Percentiles rank a stretch among this genome's conserved stretches.
phyloP scores from a whole-genome alignment of 2,888 invertebrate genomes.

The Microdon myrmicae region DNA sequence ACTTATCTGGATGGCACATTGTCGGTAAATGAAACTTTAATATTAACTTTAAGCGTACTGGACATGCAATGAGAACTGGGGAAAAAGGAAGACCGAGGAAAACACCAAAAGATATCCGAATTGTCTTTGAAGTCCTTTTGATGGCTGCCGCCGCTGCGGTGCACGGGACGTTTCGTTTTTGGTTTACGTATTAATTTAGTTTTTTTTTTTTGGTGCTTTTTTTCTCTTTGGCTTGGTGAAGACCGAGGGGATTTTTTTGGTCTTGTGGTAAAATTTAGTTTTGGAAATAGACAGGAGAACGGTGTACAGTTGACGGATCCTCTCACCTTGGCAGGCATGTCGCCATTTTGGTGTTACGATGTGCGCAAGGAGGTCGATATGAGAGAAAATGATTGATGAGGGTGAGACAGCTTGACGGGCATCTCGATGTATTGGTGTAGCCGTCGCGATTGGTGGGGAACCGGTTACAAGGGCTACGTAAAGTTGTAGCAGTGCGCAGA shows the following conservation, averaged over 20 bases:
- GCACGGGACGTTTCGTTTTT: slow-evolving; percentile 22
- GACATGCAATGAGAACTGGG: slow-evolving; percentile 26
- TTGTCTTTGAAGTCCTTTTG: slow-evolving; percentile 35
- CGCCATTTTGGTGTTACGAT: slow-evolving; percentile 46
- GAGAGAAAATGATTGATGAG: slow-evolving; percentile 14
- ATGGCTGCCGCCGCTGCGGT: slow-evolving; percentile 4
- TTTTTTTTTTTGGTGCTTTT: slow-evolving; percentile 3
- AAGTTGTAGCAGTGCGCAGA: slow-evolving; percentile 36
- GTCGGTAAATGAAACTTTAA: slow-evolving; percentile 39
- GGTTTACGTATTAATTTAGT: background rate
- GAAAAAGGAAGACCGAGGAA: slow-evolving; percentile 2
- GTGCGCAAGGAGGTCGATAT: slow-evolving; percentile 20
- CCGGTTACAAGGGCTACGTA: slow-evolving; percentile 36
- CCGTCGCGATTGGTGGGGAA: slow-evolving; percentile 36
- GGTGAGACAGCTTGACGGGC: slow-evolving; percentile 5
- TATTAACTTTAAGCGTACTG: slow-evolving; percentile 34
- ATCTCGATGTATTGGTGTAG: no score
- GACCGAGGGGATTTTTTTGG: no score
- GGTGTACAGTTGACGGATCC: slow-evolving; percentile 19
- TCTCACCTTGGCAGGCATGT: slow-evolving; percentile 33
- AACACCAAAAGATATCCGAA: slow-evolving; percentile 14
- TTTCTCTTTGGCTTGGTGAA: no score
- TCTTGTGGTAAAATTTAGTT: slow-evolving; percentile 20
- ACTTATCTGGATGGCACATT: slow-evolving; percentile 13
- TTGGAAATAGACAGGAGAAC: slow-evolving; percentile 19